Evolutionary conservation across 2,797 vertebrate species (phyloP).

Genomic region (Cynodonichthys magdalenae): DNA sequence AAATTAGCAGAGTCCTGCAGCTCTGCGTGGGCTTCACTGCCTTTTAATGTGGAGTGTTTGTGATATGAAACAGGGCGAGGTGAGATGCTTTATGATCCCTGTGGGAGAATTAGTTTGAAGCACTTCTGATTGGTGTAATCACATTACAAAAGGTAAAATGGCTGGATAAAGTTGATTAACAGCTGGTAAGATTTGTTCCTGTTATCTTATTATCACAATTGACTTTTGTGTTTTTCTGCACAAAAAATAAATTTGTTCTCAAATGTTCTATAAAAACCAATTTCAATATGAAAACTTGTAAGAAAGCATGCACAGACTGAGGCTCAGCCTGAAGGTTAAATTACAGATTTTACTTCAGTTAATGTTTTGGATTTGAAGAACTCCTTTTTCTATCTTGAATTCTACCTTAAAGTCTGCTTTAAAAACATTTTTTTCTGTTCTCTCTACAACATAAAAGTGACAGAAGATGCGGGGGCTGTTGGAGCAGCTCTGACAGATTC

Average conservation of each 20-base stretch:
- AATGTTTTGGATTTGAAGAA: background rate
- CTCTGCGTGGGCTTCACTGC: slow-evolving; percentile 11
- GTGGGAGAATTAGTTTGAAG: slow-evolving; percentile 3
- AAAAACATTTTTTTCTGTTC: background rate
- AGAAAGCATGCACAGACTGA: background rate
- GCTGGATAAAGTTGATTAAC: background rate
- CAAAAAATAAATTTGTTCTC: background rate
- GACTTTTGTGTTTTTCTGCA: background rate
- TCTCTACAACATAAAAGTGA: background rate
- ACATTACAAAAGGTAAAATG: background rate
- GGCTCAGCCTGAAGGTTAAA: background rate
- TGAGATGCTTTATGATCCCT: background rate
- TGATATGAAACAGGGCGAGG: background rate
- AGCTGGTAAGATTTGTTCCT: too few relatives aligned
- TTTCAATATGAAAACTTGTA: background rate
- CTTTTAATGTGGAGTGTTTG: slow-evolving; percentile 12
- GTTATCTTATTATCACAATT: too few relatives aligned
- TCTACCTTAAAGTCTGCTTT: too few relatives aligned
- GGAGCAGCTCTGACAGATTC: slow-evolving; percentile 11
- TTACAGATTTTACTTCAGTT: background rate
- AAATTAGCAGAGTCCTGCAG: slow-evolving; percentile 19
- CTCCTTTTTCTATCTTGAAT: background rate
- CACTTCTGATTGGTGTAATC: slow-evolving; percentile 8
- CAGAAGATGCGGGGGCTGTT: slow-evolving; percentile 6
- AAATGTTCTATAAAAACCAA: background rate